phyloP scores from a whole-genome alignment of 2,797 vertebrate species.

The Typhlichthys eigenmanni region DNA sequence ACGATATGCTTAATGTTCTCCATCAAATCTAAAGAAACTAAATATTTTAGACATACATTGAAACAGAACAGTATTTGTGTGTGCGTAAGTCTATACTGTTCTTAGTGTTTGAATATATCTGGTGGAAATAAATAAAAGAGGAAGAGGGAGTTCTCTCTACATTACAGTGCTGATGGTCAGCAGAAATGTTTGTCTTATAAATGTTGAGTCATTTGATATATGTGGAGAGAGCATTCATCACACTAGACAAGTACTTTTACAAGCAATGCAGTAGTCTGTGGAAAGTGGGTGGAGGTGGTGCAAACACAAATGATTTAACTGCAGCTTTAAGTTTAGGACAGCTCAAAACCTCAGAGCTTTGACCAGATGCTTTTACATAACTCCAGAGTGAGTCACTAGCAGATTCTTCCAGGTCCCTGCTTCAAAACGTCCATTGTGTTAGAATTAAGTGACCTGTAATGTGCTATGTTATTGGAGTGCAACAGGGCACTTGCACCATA shows the following conservation, averaged over 20 bases:
- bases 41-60: too few relatives aligned
- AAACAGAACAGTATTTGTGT: too few relatives aligned
- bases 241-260: conserved; percentile 27
- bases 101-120: background rate
- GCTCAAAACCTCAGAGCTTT: conserved; percentile 29
- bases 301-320: conserved; percentile 31
- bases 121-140: background rate
- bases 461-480: too few relatives aligned
- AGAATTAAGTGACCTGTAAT: too few relatives aligned
- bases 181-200: conserved; percentile 41
- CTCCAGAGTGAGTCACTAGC: too few relatives aligned
- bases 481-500: too few relatives aligned
- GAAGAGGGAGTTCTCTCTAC: conserved; percentile 20
- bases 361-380: conserved; percentile 11
- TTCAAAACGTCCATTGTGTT: too few relatives aligned
- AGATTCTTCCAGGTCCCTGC: too few relatives aligned
- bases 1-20: too few relatives aligned
- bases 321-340: background rate
- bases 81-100: too few relatives aligned
- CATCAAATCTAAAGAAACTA: too few relatives aligned
- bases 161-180: conserved; percentile 22
- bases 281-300: conserved; percentile 18
- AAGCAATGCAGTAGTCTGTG: conserved; percentile 26
- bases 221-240: conserved; percentile 43
- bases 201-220: conserved; percentile 23